Base-by-base conservation (phyloP, 2,888 invertebrate genomes). In the Cephus spinipes region DNA sequence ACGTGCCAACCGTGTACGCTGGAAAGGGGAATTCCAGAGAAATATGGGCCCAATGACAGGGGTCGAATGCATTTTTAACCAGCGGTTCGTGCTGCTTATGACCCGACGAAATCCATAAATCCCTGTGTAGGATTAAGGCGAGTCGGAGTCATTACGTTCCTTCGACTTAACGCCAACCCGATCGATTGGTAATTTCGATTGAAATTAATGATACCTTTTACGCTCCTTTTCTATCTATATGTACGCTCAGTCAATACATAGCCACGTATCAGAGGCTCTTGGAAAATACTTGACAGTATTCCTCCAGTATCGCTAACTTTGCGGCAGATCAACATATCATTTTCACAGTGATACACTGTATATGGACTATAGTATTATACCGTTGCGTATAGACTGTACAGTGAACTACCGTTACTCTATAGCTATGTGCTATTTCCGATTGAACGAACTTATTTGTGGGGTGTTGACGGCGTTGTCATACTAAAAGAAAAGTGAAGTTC, bases 11-110 rank as follows among this genome's bases (percentile, higher is more conserved):
- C 76, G 73, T 71, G 30, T 75, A 77, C 69, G 0, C 31, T 71
- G 77, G 82, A 84, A 83, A 83, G 83, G 83, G 82, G 79, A 81
- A 81, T 86, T 83, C 80, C 76, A 79, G 74, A 85, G 85, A 86
- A 86, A 87, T 88, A 86, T 87, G 83, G 85, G 79, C 84, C 81
- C 83, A 87, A 82, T 84, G 86, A 87, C 85, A 87, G 81, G 85
- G 88, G 85, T 87, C 84, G 85, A 86, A 85, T 83, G 78, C 79
- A 84, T 83, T 86, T 87, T 87, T 85, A 84, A 84, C 77, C 76
- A 75, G 73, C 80, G 79, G 77, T 78, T 79, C 75, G 73, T 79
- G 74, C 73, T 77, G 33, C 74, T 77, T 75, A 75, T 77, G 77
- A 74, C 69, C 74, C 71, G 77, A 77, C 77, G 77, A 77, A 77